Evolutionary conservation across 2,797 vertebrate genomes (phyloP).

Genomic region (Hipposideros larvatus): DNA sequence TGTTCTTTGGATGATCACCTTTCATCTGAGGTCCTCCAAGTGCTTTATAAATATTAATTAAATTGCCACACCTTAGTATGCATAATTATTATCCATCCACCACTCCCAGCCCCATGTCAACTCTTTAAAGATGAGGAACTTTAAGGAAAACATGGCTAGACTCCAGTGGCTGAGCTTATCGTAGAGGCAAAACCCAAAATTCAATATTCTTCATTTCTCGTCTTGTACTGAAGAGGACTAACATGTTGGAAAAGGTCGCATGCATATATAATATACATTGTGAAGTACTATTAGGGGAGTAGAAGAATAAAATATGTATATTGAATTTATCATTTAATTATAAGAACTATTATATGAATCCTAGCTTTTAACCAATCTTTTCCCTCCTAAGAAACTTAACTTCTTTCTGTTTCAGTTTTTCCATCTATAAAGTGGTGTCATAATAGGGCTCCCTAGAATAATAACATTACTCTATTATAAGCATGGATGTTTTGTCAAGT

Average conservation of each 20-base stretch:
- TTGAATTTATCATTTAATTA: neutral
- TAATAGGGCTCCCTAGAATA: neutral
- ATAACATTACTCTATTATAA: neutral
- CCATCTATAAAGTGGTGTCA: neutral
- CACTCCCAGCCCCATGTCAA: neutral
- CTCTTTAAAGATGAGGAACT: constrained; percentile 45
- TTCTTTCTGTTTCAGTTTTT: constrained; percentile 8
- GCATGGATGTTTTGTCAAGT: neutral
- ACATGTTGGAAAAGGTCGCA: neutral
- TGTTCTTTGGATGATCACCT: constrained; percentile 51
- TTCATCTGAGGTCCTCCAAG: constrained; percentile 74
- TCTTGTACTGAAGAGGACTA: neutral
- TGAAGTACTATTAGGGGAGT: neutral
- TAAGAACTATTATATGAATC: neutral
- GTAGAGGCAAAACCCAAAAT: neutral
- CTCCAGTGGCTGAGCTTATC: constrained; percentile 7
- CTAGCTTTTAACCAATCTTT: neutral
- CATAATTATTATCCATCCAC: constrained; percentile 42
- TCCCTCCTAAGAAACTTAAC: neutral
- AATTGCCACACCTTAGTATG: constrained; percentile 47
- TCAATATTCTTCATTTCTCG: constrained; percentile 14
- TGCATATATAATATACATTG: neutral
- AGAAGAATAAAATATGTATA: neutral
- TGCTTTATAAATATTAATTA: constrained; percentile 75
- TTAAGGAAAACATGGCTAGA: constrained; percentile 12